Percentiles rank a stretch among this genome's conserved stretches.
Conservation (phyloP, 2,888 invertebrate species). For the Pseudoips prasinana region DNA sequence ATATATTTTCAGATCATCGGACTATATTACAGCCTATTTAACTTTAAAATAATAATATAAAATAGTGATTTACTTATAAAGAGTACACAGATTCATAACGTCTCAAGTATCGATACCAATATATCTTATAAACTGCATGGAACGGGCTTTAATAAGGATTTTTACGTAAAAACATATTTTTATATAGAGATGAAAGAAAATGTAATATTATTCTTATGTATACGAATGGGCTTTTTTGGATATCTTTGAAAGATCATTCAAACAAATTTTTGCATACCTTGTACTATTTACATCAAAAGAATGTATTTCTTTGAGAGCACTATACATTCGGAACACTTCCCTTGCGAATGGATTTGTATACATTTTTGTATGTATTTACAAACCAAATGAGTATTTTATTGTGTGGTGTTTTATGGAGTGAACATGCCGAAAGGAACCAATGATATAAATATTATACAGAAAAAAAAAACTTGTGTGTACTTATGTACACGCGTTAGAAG, state of each 20-base stretch:
- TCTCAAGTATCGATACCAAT: constrained; percentile 30
- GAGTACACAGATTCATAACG: constrained; percentile 2
- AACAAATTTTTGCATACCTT: constrained; percentile 1
- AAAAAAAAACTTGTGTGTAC: too few relatives aligned
- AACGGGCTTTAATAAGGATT: constrained; percentile 67
- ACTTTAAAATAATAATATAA: too few relatives aligned
- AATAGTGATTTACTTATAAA: too few relatives aligned
- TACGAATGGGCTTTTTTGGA: constrained; percentile 54
- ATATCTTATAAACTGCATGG: constrained; percentile 52
- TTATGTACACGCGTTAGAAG: too few relatives aligned
- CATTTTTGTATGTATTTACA: constrained; percentile 7
- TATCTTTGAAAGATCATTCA: constrained; percentile 11
- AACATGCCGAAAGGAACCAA: too few relatives aligned
- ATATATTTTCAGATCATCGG: too few relatives aligned
- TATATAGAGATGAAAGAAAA: constrained; percentile 34
- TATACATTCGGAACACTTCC: constrained; percentile 2
- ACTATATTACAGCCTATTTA: too few relatives aligned
- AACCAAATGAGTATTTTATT: too few relatives aligned
- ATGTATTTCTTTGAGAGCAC: constrained; percentile 2
- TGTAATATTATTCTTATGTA: constrained; percentile 32
- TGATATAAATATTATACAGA: too few relatives aligned
- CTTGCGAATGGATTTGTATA: constrained; percentile 2
- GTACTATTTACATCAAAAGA: constrained; percentile 5
- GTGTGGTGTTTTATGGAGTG: too few relatives aligned
- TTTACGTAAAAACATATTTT: constrained; percentile 44